Evolutionary conservation across 1,140 invertebrate species (phyloP).

Genomic region (Tribolium madens): DNA sequence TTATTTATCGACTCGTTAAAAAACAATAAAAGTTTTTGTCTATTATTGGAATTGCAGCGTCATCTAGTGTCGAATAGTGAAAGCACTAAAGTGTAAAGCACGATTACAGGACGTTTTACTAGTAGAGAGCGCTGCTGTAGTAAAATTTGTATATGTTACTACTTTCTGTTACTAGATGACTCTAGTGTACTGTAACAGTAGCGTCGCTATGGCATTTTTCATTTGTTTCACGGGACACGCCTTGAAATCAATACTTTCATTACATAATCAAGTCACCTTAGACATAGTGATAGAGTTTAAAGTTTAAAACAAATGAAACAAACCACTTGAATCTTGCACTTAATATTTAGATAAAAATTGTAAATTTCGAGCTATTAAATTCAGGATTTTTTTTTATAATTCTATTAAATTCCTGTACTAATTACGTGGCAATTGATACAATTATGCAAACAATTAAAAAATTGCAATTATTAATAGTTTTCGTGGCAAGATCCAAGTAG

Average conservation of each 20-base stretch:
- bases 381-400: too few relatives aligned
- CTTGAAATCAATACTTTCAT: conserved; percentile 54
- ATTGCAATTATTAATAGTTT: too few relatives aligned
- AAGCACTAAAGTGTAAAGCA: background rate
- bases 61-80: background rate
- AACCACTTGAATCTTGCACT: too few relatives aligned
- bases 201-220: conserved; percentile 19
- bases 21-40: background rate
- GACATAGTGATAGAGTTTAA: background rate
- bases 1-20: conserved; percentile 17
- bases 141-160: too few relatives aligned
- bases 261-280: background rate
- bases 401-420: too few relatives aligned
- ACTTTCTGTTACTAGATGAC: conserved; percentile 44
- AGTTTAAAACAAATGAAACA: too few relatives aligned
- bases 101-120: too few relatives aligned
- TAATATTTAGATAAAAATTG: too few relatives aligned
- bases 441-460: too few relatives aligned
- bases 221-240: conserved; percentile 42
- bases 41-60: background rate
- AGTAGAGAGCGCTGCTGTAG: background rate
- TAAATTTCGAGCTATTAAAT: too few relatives aligned
- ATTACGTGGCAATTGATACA: too few relatives aligned
- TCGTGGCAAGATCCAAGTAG: too few relatives aligned
- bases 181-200: conserved; percentile 32